Conservation (phyloP, 2,888 invertebrate species). For the Machimus rusticus region DNA sequence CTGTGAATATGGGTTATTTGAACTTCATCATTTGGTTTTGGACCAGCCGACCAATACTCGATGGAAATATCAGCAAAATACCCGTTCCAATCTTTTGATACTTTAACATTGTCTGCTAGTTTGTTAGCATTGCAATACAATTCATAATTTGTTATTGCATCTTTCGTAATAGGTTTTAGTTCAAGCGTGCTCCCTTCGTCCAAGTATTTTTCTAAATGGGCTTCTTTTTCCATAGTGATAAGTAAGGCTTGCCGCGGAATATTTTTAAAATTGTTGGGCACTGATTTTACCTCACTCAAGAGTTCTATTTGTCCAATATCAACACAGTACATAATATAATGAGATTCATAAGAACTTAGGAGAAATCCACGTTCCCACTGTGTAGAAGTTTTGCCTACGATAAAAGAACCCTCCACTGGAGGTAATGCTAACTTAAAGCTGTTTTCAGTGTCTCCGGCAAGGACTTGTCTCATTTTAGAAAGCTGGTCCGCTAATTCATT, state of each 20-base stretch:
- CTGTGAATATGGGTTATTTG: not conserved
- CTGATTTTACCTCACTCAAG: conserved; percentile 48
- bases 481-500: not conserved
- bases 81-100: not conserved
- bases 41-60: not conserved
- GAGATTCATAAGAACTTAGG: conserved; percentile 48
- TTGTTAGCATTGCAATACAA: not conserved
- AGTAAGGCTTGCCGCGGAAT: conserved; percentile 47
- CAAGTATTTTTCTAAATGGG: not conserved
- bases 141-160: not conserved
- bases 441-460: not conserved
- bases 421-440: not conserved
- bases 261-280: conserved; percentile 47
- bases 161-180: not conserved
- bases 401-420: conserved; percentile 49
- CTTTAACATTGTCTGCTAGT: not conserved
- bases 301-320: conserved; percentile 51
- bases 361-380: conserved; percentile 50
- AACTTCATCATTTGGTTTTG: not conserved
- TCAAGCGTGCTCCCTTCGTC: not conserved
- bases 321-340: conserved; percentile 50
- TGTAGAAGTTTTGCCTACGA: conserved; percentile 47
- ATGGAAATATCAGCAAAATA: not conserved
- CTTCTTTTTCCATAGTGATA: not conserved
- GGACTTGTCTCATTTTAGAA: not conserved